Conservation (phyloP, 2,113 vertebrate genomes). For the Oryzias celebensis region DNA sequence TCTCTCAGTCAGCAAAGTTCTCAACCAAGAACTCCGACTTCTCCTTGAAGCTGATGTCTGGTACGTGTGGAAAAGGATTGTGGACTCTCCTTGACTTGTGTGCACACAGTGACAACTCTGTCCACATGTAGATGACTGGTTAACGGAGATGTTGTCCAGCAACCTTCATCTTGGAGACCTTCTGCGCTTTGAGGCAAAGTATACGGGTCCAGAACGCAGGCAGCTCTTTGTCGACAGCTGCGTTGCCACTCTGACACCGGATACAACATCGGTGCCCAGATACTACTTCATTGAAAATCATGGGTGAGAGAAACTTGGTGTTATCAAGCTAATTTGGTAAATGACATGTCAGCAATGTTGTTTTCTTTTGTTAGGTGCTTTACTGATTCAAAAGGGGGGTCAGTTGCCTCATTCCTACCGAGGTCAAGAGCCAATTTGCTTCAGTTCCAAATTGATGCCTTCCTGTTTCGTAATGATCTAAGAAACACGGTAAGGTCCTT, state of each 20-base stretch:
- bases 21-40: slow-evolving; percentile 7
- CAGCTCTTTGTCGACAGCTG: slow-evolving; percentile 39
- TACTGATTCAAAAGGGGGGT: slow-evolving; percentile 22
- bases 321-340: background rate
- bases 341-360: background rate
- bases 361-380: slow-evolving; percentile 34
- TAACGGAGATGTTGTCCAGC: slow-evolving; percentile 3
- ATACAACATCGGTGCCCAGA: slow-evolving; percentile 38
- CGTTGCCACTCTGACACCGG: slow-evolving; percentile 46
- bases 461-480: slow-evolving; percentile 38
- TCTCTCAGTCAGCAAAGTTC: background rate
- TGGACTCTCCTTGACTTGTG: background rate
- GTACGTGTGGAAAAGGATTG: slow-evolving; percentile 1
- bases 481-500: slow-evolving; percentile 32
- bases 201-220: slow-evolving; percentile 20
- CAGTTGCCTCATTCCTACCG: slow-evolving; percentile 9
- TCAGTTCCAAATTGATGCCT: slow-evolving; percentile 32
- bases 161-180: slow-evolving; percentile 36
- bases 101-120: background rate
- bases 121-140: slow-evolving; percentile 43
- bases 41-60: slow-evolving; percentile 40
- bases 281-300: slow-evolving; percentile 54
- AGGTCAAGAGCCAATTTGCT: slow-evolving; percentile 3
- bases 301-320: slow-evolving; percentile 15
- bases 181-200: slow-evolving; percentile 40